Percentiles rank a stretch among this genome's conserved stretches.
Evolutionary conservation across 2,888 invertebrate genomes (phyloP).

Genomic region (Acanthosepion esculentum): DNA sequence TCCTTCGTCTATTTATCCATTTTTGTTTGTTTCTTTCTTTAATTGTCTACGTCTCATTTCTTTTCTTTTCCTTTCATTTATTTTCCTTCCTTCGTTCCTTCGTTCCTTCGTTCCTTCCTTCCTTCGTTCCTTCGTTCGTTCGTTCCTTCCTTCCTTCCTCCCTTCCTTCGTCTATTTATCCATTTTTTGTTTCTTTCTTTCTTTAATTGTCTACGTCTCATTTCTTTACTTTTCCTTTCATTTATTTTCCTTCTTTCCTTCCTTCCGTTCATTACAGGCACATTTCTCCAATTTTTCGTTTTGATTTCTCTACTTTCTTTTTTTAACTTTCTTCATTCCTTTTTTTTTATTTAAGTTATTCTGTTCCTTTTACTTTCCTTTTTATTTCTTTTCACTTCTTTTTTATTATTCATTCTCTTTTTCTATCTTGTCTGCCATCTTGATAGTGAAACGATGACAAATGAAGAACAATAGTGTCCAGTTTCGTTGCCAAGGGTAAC

Average conservation of each 20-base stretch:
- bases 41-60: not conserved
- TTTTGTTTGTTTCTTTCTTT: not conserved
- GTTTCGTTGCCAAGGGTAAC: constrained; percentile 33
- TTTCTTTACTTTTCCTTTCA: not conserved
- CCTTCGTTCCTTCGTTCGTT: not conserved
- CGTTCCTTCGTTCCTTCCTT: fast-evolving
- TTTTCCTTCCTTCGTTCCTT: too few relatives aligned
- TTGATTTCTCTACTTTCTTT: not conserved
- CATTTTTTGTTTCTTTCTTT: not conserved
- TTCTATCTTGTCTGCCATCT: not conserved
- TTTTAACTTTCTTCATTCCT: not conserved
- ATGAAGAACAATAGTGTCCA: not conserved
- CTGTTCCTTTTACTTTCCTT: not conserved
- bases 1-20: not conserved
- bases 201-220: not conserved
- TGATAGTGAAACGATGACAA: not conserved
- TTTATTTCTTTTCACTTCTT: not conserved
- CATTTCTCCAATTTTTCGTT: not conserved
- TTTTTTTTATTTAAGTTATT: not conserved
- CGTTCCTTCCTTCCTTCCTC: not conserved
- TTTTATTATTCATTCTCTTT: too few relatives aligned
- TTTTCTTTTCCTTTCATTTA: not conserved
- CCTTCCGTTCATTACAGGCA: not conserved
- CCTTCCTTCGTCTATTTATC: not conserved
- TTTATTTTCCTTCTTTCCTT: fast-evolving